Base-by-base conservation (phyloP, 2,113 vertebrate genomes). In the Heteronetta atricapilla region DNA sequence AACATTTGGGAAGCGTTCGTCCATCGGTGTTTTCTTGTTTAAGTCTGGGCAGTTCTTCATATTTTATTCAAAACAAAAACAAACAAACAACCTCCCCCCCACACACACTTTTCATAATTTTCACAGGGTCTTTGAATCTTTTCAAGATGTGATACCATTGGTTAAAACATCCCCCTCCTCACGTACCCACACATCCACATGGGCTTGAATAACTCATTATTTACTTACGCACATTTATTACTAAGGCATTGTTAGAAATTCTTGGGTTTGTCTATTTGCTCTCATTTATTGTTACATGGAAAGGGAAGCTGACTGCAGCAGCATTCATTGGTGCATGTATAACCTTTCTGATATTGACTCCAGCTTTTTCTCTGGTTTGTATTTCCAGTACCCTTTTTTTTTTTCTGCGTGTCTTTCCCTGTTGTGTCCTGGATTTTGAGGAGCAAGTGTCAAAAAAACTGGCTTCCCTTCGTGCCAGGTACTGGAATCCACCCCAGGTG, bases 141-240 rank as follows among this genome's bases (percentile, higher is more conserved):
- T 42, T 20, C 42, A 48, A 73, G 50, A 28, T 44, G 11, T 58
- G 25, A 36, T 36, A 33, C 28, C 22, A 13, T 48, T 69, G 36
- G 33, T 72, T 42, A 82, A 82, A 86, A 40, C 1, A 4, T 80
- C 64, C 85, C 82, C 48, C 0, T 1, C 29, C 63, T 82, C 28
- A 42, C 26, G 28, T 74, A 53, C 33, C 25, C 33, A 76, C 88
- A 68, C 21, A 70, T 66, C 31, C 63, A 74, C 26, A 50, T 12
- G 14, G n/a, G 17, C 14, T 82, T 52, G 44, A 85, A 74, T 91
- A 91, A 48, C 50, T 87, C 44, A 68, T 72, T 60, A 69, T 91
- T 94, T 91, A 44, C 89, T 95, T 91, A 28, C 67, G 74, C 36
- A 59, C 26, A 16, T 70, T 80, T 82, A 70, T 88, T 79, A 89